A percentile compares a stretch with the other conserved stretches of the same genome.
Evolutionary conservation across 2,113 vertebrate species (phyloP).

Genomic region (western clawed frog (Xenopus tropicalis)): DNA sequence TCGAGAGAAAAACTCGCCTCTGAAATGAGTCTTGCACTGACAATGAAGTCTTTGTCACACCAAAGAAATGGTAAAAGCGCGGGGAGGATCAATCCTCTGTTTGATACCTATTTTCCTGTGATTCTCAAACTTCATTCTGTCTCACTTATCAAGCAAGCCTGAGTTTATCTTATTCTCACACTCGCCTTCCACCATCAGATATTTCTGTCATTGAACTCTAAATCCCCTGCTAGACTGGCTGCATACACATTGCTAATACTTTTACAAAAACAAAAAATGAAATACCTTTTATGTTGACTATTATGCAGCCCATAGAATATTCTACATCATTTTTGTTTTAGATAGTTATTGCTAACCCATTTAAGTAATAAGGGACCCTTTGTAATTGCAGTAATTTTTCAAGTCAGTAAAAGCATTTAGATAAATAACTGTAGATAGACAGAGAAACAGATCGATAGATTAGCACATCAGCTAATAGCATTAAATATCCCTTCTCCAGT

Average conservation of each 20-base stretch:
- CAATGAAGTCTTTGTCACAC: conserved; percentile 67
- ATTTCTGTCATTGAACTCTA: neutral
- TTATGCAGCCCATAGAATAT: no score
- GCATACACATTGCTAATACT: neutral
- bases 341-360: no score
- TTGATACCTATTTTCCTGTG: conserved; percentile 39
- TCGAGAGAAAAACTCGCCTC: conserved; percentile 65
- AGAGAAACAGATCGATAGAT: no score
- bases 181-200: conserved; percentile 21
- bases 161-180: conserved; percentile 38
- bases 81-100: conserved; percentile 43
- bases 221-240: neutral
- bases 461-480: no score
- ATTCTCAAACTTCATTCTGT: conserved; percentile 33
- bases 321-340: no score
- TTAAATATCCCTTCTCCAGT: no score
- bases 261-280: neutral
- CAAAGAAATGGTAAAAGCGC: conserved; percentile 49
- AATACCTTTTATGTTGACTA: neutral
- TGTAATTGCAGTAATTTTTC: neutral
- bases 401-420: neutral
- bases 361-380: neutral
- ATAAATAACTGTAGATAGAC: neutral
- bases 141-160: conserved; percentile 40
- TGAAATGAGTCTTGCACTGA: conserved; percentile 60